Evolutionary conservation across 2,113 vertebrate species (phyloP), one percentile per base, ranked within the genome.

Genomic region (Lamprotornis superbus): DNA sequence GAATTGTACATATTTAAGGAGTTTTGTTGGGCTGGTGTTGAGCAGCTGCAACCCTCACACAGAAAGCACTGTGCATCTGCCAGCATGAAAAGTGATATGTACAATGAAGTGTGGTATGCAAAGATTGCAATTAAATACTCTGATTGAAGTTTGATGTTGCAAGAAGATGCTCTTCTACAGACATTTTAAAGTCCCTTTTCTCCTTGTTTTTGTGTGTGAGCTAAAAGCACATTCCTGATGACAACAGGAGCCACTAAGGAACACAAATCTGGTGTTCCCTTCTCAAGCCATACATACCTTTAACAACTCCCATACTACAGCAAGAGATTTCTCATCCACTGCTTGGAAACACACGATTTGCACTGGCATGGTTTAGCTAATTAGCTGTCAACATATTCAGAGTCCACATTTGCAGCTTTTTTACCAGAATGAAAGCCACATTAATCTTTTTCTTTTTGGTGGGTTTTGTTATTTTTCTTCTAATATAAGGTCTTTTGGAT

Each of bases 361-460:
- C 39, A 40, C 35, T 86, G 90, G 67, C 55, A 25, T 68, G 65
- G 74, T 59, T 30, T 81, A 89, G 78, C 89, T 79, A 94, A 92
- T 93, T 85, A 93, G 47, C 71, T 79, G 37, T 63, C 88, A 88
- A 70, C 0, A 1, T 88, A 70, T 83, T 85, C 52, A 24, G 81
- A 74, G 53, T 67, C 81, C 67, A 92, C 81, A 96, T 93, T 85
- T 93, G 68, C 83, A 95, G 50, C 50, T 96, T 93, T 93, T 88
- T 78, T 93, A 96, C 52, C 65, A 33, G 59, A 91, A 79, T 70
- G 74, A 96, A 91, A 67, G 56, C 46, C 53, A 57, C 37, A 68
- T 40, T 57, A 89, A 61, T 96, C 65, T 97, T 82, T 12, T 50
- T 33, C 63, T 30, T 67, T 35, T 15, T n/a, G 3, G 7, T 53